Evolutionary conservation across 2,888 invertebrate species (phyloP).

Genomic region (Coronaproctus castanopsis): DNA sequence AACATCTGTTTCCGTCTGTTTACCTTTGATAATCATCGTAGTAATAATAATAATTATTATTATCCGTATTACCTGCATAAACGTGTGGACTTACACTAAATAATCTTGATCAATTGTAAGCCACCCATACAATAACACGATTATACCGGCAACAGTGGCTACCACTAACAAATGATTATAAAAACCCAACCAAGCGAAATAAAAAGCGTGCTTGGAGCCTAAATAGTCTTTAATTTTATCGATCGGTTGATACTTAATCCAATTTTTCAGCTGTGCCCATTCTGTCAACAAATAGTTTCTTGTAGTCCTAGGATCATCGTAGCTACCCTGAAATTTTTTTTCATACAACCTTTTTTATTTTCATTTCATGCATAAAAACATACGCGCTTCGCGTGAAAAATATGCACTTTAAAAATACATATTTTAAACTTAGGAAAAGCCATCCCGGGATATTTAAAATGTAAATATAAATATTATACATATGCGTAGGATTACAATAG

Average conservation of each 20-base stretch:
- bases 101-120: conserved; percentile 29
- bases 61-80: no score
- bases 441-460: no score
- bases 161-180: conserved; percentile 36
- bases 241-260: conserved; percentile 36
- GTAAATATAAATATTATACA: no score
- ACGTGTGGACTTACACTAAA: conserved; percentile 15
- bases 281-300: conserved; percentile 32
- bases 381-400: no score
- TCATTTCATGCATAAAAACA: no score
- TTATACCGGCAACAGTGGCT: conserved; percentile 32
- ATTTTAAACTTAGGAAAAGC: no score
- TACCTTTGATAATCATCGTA: no score
- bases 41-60: no score
- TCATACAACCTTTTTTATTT: no score
- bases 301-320: conserved; percentile 21
- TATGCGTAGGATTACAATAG: no score
- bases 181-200: conserved; percentile 38
- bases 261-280: conserved; percentile 34
- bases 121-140: conserved; percentile 34
- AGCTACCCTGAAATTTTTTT: conserved; percentile 26
- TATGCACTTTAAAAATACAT: no score
- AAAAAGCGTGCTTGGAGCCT: conserved; percentile 36
- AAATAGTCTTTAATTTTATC: conserved; percentile 36
- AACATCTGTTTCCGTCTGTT: no score